phyloP scores from a whole-genome alignment of 2,797 vertebrate genomes.

The Helarctos malayanus region DNA sequence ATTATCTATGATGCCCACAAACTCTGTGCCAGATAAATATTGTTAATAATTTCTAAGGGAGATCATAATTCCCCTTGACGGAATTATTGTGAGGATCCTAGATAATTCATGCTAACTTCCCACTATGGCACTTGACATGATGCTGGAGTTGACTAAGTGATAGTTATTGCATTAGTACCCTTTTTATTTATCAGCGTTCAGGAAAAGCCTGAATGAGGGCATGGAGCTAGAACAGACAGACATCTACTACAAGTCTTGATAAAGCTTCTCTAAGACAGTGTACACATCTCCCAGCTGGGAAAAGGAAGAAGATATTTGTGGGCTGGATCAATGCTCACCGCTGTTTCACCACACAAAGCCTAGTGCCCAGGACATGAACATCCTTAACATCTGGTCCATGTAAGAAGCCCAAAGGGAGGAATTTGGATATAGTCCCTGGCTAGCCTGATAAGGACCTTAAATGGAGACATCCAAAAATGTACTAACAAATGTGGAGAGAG shows the following conservation, averaged over 20 bases:
- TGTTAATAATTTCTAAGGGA: neutral
- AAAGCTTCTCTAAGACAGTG: neutral
- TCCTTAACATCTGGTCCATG: neutral
- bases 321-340: neutral
- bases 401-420: neutral
- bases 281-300: neutral
- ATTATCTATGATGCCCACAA: neutral
- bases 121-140: neutral
- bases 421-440: neutral
- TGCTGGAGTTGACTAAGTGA: neutral
- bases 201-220: neutral
- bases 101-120: conserved; percentile 35
- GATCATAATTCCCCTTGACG: neutral
- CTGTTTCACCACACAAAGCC: neutral
- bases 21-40: neutral
- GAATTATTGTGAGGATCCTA: neutral
- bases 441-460: neutral
- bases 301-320: neutral
- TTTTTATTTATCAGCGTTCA: neutral
- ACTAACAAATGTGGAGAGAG: neutral
- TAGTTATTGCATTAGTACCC: neutral
- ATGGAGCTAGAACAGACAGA: neutral
- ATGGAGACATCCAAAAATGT: neutral
- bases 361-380: neutral
- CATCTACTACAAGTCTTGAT: neutral